Conservation (phyloP, 2,113 vertebrate species). For the Bos indicus region DNA sequence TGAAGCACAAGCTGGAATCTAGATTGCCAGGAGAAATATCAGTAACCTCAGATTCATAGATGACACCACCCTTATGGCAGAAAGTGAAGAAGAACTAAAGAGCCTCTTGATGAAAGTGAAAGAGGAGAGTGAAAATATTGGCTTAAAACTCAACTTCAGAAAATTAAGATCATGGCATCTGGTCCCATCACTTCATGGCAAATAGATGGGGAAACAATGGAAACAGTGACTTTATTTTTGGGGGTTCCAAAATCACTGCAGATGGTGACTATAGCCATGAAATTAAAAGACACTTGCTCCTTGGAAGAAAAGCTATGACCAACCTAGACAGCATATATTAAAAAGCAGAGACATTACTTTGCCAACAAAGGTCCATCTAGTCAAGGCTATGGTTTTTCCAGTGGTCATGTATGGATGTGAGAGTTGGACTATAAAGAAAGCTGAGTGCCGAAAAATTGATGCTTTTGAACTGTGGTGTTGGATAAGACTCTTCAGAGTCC, state of each 20-base stretch:
- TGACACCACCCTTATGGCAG: not conserved
- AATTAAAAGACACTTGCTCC: not conserved
- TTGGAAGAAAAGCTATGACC: not conserved
- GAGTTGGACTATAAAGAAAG: not conserved
- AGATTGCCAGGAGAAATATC: not conserved
- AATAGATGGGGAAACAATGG: not conserved
- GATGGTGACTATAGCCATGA: not conserved
- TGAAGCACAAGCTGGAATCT: not conserved
- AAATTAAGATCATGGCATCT: not conserved
- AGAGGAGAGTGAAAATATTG: not conserved
- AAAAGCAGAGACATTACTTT: not conserved
- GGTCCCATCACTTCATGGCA: not conserved
- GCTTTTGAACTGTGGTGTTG: not conserved
- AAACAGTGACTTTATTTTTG: not conserved
- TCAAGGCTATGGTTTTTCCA: not conserved
- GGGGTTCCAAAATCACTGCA: not conserved
- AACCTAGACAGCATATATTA: not conserved
- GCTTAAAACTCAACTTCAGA: not conserved
- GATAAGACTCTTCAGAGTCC: not conserved
- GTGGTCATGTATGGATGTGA: not conserved
- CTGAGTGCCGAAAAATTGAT: not conserved
- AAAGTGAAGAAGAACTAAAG: not conserved
- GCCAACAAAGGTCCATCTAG: not conserved
- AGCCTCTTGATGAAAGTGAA: not conserved
- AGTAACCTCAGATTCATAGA: not conserved